Conservation (phyloP, 1,140 invertebrate genomes). For the Druon quercuslanigerum region DNA sequence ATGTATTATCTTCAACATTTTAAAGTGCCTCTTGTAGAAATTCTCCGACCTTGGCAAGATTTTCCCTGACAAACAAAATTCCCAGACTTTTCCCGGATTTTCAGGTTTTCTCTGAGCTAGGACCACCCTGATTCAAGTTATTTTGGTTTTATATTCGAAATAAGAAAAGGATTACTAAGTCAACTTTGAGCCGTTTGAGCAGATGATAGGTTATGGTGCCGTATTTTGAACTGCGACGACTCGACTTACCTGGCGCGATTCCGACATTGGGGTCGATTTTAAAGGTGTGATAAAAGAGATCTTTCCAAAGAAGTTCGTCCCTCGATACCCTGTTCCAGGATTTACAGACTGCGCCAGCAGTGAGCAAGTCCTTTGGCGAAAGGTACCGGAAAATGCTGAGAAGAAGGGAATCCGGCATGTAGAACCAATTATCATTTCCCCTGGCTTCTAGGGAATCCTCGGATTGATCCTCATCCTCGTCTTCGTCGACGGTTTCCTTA, state of each 20-base stretch:
- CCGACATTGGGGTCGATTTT: conserved; percentile 80
- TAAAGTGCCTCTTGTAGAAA: too few species aligned
- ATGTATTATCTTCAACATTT: too few species aligned
- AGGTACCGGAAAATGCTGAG: conserved; percentile 82
- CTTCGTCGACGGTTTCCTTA: conserved; percentile 11
- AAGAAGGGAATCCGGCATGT: conserved; percentile 82
- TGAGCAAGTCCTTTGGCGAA: conserved; percentile 77
- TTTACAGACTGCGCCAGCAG: conserved; percentile 77
- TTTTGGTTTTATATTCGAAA: too few species aligned
- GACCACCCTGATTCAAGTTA: too few species aligned
- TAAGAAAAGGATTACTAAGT: too few species aligned
- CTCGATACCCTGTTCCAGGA: conserved; percentile 79
- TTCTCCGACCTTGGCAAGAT: too few species aligned
- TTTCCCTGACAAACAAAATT: too few species aligned
- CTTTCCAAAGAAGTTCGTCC: conserved; percentile 84
- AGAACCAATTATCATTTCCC: conserved; percentile 73
- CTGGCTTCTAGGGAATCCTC: conserved; percentile 1
- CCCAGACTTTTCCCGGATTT: too few species aligned
- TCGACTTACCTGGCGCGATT: conserved; percentile 78
- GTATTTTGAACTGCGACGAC: conserved; percentile 37
- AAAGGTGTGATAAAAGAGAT: conserved; percentile 81
- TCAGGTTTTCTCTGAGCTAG: too few species aligned
- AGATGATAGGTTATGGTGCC: conserved; percentile 1
- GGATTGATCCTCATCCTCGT: background rate
- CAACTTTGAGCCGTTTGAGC: too few species aligned